Conservation (phyloP, 30 jellyfish, hydroid and myxozoan species). For the Turritopsis rubra region DNA sequence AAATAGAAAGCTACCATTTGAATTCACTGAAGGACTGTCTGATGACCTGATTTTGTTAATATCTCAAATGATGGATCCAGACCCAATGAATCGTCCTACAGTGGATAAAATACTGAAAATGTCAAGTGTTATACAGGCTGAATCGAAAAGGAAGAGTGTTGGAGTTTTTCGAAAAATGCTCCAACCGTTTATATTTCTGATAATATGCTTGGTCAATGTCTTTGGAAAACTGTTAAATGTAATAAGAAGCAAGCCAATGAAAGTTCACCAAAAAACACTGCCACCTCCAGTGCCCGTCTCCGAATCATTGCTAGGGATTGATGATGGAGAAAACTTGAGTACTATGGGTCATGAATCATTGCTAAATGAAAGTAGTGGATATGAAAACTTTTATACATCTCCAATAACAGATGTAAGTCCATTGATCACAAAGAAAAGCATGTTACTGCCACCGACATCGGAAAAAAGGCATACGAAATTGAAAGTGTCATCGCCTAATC, state of each 20-base stretch:
- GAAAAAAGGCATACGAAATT: slow-evolving; percentile 4
- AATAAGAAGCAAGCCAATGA: background rate
- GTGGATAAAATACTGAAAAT: slow-evolving; percentile 38
- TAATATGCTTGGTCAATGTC: background rate
- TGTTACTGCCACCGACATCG: slow-evolving; percentile 12
- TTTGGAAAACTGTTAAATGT: background rate
- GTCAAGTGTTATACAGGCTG: slow-evolving; percentile 39
- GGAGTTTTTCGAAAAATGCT: background rate
- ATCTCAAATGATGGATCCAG: slow-evolving; percentile 22
- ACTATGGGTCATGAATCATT: background rate
- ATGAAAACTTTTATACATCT: background rate
- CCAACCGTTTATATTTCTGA: slow-evolving; percentile 13
- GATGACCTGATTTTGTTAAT: slow-evolving; percentile 37
- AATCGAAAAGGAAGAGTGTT: background rate
- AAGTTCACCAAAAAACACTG: background rate
- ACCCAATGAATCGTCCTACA: slow-evolving; percentile 36
- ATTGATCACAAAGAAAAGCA: background rate
- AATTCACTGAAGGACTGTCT: slow-evolving; percentile 60
- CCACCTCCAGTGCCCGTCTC: slow-evolving; percentile 17
- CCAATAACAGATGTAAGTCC: too few species aligned
- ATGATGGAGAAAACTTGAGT: background rate
- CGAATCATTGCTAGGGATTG: background rate
- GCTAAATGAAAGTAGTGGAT: background rate
- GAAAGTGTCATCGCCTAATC: background rate
- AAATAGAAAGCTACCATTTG: slow-evolving; percentile 52